Evolutionary conservation across 1,140 invertebrate genomes (phyloP).

Genomic region (Drosophila malerkotliana): DNA sequence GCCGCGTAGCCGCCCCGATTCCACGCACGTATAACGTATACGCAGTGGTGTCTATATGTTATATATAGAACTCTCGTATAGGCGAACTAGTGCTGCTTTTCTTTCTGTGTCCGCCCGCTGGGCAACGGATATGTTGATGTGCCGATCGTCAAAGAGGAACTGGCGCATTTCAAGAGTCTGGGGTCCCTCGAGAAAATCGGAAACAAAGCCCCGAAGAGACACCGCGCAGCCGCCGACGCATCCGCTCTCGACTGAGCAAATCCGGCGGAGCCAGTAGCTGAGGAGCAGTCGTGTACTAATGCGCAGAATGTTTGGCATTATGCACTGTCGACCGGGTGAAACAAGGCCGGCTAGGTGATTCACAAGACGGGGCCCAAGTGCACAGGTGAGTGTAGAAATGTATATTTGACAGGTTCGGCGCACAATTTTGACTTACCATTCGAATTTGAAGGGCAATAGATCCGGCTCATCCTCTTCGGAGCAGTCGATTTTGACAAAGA

Average conservation of each 20-base stretch:
- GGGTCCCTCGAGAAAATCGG: constrained; percentile 23
- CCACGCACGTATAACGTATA: constrained; percentile 53
- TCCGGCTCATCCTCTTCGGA: constrained; percentile 72
- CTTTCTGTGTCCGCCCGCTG: constrained; percentile 46
- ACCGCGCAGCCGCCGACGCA: constrained; percentile 41
- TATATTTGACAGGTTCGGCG: constrained; percentile 7
- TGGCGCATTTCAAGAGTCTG: constrained; percentile 41
- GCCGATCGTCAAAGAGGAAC: constrained; percentile 80
- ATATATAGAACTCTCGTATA: constrained; percentile 53
- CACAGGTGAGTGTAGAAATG: constrained; percentile 27
- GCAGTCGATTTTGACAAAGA: constrained; percentile 83
- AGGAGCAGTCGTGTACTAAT: constrained; percentile 73
- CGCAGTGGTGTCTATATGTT: constrained; percentile 38
- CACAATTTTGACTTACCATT: constrained; percentile 74
- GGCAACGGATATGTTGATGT: constrained; percentile 82
- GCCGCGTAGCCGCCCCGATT: constrained; percentile 44
- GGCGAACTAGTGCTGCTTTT: constrained; percentile 8
- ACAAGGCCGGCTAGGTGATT: constrained; percentile 56
- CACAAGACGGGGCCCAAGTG: constrained; percentile 23
- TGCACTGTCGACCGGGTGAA: constrained; percentile 40
- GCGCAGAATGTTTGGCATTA: constrained; percentile 69
- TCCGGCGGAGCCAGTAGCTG: constrained; percentile 32
- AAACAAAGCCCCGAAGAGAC: constrained; percentile 1
- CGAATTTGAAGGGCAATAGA: constrained; percentile 79
- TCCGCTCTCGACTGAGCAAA: constrained; percentile 6